These are phyloP conservation scores for Stegodyphus dumicola DNA, from an alignment of 1,140 invertebrate species.

Conservation along the genomic window DNA sequence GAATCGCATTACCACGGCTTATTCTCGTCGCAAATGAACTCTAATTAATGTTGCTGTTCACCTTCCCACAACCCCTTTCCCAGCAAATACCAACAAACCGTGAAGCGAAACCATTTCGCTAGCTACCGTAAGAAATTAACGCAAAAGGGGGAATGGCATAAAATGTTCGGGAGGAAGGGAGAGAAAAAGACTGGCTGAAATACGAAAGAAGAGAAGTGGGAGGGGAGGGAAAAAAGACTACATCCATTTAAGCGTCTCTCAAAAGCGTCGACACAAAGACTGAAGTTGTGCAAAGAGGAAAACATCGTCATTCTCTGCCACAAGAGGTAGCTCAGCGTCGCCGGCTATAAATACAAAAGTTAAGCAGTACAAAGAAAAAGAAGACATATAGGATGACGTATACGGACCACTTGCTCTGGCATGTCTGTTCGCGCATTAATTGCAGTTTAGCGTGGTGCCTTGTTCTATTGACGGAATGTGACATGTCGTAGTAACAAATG, in stretches of 20 bases:
- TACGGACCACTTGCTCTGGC: slow-evolving; percentile 38
- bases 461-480: slow-evolving; percentile 55
- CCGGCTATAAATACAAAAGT: slow-evolving; percentile 48
- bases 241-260: slow-evolving; percentile 42
- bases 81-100: slow-evolving; percentile 33
- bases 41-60: slow-evolving; percentile 31
- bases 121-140: slow-evolving; percentile 57
- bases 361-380: slow-evolving; percentile 13
- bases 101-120: slow-evolving; percentile 47
- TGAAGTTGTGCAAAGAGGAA: slow-evolving; percentile 23
- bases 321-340: slow-evolving; percentile 5
- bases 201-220: background rate
- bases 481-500: slow-evolving; percentile 46
- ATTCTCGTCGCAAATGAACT: slow-evolving; percentile 42
- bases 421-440: slow-evolving; percentile 58
- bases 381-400: slow-evolving; percentile 12
- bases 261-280: slow-evolving; percentile 48
- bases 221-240: slow-evolving; percentile 4
- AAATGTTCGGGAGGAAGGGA: background rate
- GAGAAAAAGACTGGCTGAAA: background rate
- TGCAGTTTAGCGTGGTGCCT: slow-evolving; percentile 55
- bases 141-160: background rate
- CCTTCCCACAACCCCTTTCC: background rate
- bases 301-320: background rate
- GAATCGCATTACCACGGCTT: slow-evolving; percentile 33